Evolutionary conservation across 1,140 invertebrate species (phyloP).

Genomic region (Ceratoteleas bidentatus): DNA sequence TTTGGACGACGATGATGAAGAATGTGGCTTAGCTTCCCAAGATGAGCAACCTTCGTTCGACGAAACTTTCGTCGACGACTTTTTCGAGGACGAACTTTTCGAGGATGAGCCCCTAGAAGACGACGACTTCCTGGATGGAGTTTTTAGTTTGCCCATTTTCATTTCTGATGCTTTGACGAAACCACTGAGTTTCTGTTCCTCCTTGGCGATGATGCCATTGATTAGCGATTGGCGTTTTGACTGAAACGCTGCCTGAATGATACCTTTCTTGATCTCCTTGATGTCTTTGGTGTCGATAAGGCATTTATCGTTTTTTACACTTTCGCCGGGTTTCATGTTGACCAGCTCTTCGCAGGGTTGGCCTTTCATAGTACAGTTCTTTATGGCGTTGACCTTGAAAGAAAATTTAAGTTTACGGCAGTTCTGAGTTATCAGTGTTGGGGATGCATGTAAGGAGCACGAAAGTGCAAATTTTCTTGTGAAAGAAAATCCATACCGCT

Average conservation of each 20-base stretch:
- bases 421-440: background rate
- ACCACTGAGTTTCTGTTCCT: slow-evolving; percentile 22
- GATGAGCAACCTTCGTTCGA: background rate
- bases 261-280: background rate
- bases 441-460: no score
- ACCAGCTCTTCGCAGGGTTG: slow-evolving; percentile 34
- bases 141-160: slow-evolving; percentile 2
- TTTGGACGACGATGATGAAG: slow-evolving; percentile 7
- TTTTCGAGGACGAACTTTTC: slow-evolving; percentile 5
- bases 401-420: background rate
- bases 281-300: background rate
- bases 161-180: slow-evolving; percentile 53
- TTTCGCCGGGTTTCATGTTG: slow-evolving; percentile 19
- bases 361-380: slow-evolving; percentile 22
- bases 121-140: background rate
- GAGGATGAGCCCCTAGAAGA: slow-evolving; percentile 18
- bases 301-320: background rate
- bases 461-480: no score
- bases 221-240: slow-evolving; percentile 1
- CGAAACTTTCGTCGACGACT: slow-evolving; percentile 3
- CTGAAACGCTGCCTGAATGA: background rate
- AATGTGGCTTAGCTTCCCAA: background rate
- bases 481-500: slow-evolving; percentile 36
- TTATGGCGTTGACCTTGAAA: slow-evolving; percentile 20
- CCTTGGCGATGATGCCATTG: slow-evolving; percentile 19